Percentiles rank a stretch among this genome's conserved stretches.
These are phyloP conservation scores for Agonopterix subpropinquella DNA, from an alignment of 2,888 invertebrate genomes.

Conservation along the genomic window DNA sequence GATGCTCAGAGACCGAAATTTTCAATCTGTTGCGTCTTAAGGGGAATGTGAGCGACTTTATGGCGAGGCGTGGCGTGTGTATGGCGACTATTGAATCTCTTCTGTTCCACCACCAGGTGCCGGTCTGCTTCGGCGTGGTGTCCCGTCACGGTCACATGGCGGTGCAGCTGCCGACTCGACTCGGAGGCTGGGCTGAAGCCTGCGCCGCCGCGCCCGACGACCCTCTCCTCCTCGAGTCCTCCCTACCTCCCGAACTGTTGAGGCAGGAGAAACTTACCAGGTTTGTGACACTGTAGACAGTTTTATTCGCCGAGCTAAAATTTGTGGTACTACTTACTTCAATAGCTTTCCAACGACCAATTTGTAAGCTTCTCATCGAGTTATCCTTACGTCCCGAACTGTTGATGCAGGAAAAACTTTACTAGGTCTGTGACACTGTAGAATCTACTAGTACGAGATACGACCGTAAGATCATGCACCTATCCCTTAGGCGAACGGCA, in stretches of 20 bases:
- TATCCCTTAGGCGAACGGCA: too few relatives aligned
- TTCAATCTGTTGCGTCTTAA: too few relatives aligned
- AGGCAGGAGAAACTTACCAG: slow-evolving; percentile 85
- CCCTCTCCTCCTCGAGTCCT: slow-evolving; percentile 59
- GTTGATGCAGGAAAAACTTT: slow-evolving; percentile 84
- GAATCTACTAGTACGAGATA: too few relatives aligned
- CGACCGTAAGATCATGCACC: too few relatives aligned
- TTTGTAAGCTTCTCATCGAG: too few relatives aligned
- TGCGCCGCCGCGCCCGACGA: slow-evolving; percentile 49
- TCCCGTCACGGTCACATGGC: slow-evolving; percentile 98
- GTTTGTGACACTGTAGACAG: slow-evolving; percentile 17
- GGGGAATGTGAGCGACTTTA: too few relatives aligned
- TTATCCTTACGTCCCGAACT: slow-evolving; percentile 80
- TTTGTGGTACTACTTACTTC: too few relatives aligned
- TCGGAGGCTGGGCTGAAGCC: slow-evolving; percentile 65
- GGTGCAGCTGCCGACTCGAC: slow-evolving; percentile 92
- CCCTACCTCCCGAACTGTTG: slow-evolving; percentile 82
- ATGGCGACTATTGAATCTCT: too few relatives aligned
- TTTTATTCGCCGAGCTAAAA: too few relatives aligned
- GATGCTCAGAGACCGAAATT: too few relatives aligned
- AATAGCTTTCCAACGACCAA: too few relatives aligned
- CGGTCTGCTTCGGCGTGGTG: slow-evolving; percentile 96
- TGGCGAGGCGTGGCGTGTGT: too few relatives aligned
- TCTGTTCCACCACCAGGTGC: slow-evolving; percentile 65
- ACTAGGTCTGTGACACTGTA: slow-evolving; percentile 66